Evolutionary conservation across 2,888 invertebrate genomes (phyloP).

Genomic region (Epirrhoe alternata): DNA sequence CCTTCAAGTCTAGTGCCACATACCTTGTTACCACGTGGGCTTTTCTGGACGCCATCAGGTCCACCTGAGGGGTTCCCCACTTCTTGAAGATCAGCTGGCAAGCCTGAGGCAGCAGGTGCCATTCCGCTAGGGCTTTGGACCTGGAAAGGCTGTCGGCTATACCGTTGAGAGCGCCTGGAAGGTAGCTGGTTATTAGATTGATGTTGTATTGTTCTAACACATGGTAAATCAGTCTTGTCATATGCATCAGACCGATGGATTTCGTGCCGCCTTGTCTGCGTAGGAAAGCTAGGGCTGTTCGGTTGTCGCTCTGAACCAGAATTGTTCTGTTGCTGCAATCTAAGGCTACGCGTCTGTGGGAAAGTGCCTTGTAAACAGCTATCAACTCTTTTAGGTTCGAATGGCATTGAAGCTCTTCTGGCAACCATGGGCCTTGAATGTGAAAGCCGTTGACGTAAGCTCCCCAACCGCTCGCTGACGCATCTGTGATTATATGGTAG

Average conservation of each 20-base stretch:
- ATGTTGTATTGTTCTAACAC: neutral
- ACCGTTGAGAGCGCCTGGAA: conserved; percentile 4
- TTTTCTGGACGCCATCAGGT: conserved; percentile 4
- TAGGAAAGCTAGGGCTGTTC: conserved; percentile 41
- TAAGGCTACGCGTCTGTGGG: neutral
- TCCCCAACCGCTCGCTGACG: conserved; percentile 44
- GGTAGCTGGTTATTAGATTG: conserved; percentile 5
- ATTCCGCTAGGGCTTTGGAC: conserved; percentile 5
- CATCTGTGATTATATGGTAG: conserved; percentile 36
- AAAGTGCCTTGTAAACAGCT: conserved; percentile 35
- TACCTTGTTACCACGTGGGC: conserved; percentile 2
- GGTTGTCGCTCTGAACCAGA: conserved; percentile 45
- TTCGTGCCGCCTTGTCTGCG: conserved; percentile 41
- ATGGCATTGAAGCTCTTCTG: conserved; percentile 39
- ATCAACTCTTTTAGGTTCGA: conserved; percentile 46
- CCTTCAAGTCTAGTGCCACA: conserved; percentile 1
- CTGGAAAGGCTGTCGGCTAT: conserved; percentile 6
- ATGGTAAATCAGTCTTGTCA: conserved; percentile 4
- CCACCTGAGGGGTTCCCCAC: conserved; percentile 7
- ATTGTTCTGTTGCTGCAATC: conserved; percentile 12
- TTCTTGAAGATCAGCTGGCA: conserved; percentile 6
- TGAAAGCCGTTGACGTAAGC: conserved; percentile 28
- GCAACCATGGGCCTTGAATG: conserved; percentile 31
- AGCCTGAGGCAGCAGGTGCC: conserved; percentile 4
- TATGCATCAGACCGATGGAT: neutral